Conservation (phyloP, 2,113 vertebrate genomes). For the Dascyllus trimaculatus region DNA sequence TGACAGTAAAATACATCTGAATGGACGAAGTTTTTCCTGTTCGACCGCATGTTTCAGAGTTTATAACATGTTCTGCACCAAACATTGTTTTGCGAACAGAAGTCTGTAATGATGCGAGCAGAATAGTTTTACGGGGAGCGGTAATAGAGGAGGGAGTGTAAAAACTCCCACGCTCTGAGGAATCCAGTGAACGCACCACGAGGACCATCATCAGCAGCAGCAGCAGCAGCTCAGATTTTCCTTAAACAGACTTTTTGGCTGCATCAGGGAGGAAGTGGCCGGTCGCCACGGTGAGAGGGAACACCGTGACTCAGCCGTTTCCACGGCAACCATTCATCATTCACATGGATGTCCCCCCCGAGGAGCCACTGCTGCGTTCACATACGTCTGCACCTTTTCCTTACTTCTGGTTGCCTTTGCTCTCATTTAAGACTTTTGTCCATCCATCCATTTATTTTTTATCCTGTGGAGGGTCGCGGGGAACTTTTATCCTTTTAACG, state of each 20-base stretch:
- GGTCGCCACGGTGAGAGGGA: neutral
- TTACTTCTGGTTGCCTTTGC: too few relatives aligned
- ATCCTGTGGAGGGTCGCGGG: too few relatives aligned
- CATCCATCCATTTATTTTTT: too few relatives aligned
- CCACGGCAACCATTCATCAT: slow-evolving; percentile 4
- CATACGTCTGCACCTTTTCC: neutral
- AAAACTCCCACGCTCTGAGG: slow-evolving; percentile 25
- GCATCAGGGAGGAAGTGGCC: slow-evolving; percentile 14
- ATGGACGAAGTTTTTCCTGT: too few relatives aligned
- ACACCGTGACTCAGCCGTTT: slow-evolving; percentile 41
- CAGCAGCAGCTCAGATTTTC: slow-evolving; percentile 33
- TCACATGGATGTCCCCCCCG: neutral
- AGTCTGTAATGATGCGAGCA: neutral
- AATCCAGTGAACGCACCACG: slow-evolving; percentile 14
- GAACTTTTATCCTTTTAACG: too few relatives aligned
- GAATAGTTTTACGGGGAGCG: neutral
- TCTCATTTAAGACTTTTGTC: too few relatives aligned
- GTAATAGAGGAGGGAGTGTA: neutral
- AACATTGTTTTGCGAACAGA: too few relatives aligned
- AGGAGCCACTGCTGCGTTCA: neutral
- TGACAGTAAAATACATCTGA: too few relatives aligned
- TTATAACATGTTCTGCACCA: too few relatives aligned
- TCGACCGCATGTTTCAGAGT: too few relatives aligned
- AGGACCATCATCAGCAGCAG: neutral
- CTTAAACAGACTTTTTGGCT: slow-evolving; percentile 17